Evolutionary conservation across 2,797 vertebrate genomes (phyloP), one percentile per base, ranked within the genome.

Genomic region (Bovichtus diacanthus): DNA sequence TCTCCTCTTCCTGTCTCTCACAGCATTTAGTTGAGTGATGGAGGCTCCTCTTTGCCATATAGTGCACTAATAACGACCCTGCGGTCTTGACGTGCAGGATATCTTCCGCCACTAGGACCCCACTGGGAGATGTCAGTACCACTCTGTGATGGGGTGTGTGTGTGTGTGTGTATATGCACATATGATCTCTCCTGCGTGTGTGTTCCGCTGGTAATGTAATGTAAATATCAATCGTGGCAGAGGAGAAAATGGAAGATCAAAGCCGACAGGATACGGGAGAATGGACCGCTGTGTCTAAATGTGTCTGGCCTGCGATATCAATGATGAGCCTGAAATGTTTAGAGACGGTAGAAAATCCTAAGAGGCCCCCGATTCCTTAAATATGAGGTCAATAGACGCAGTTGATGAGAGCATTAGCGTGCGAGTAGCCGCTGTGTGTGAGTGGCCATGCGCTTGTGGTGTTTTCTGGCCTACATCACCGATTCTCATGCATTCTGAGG

Each of bases 211-310:
- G 80, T 90, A 88, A 90, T 89, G 86, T 73, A 83, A 80, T 87
- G 88, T 87, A 92, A 91, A 88, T 90, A 91, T 91, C 84, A 88
- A 83, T 90, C 76, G 73, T 19, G 0, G 80, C 39, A 9, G 59
- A 85, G 63, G 81, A 70, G 84, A 87, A 88, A 91, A 90, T 88
- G 84, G 81, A 91, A 88, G 87, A 90, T 91, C 80, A 93, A 92
- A 92, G 87, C 82, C 13, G 53, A 36, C 13, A 66, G 79, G 67
- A 79, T 60, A 65, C n/a, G 0, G 44, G 61, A 60, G 70, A 79
- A 50, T 53, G 46, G 63, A 78, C 74, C 15, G 50, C 68, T 71
- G 70, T 54, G 60, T 69, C 55, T 87, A 71, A 87, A 86, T 70
- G 87, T 69, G 78, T 87, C 82, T n/a, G 59, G 59, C 36, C 43